Evolutionary conservation across 2,113 vertebrate genomes (phyloP).

Genomic region (Noctilio leporinus): DNA sequence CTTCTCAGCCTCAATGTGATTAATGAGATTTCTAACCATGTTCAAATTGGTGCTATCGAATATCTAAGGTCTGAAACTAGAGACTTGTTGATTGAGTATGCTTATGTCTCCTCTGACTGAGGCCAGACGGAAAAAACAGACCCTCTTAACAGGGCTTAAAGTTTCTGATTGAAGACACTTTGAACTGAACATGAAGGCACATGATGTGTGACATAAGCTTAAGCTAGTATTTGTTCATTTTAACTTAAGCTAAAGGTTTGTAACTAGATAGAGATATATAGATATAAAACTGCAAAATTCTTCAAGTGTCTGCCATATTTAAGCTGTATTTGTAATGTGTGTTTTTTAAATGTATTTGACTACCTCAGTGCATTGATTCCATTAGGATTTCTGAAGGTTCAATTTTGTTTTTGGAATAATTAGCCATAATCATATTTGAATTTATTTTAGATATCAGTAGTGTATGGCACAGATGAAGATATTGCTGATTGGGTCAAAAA

Average conservation of each 20-base stretch:
- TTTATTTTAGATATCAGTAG: background rate
- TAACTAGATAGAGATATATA: background rate
- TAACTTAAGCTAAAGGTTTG: background rate
- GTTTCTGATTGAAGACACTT: background rate
- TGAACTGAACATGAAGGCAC: background rate
- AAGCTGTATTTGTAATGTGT: background rate
- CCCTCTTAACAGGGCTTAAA: background rate
- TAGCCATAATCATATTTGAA: slow-evolving; percentile 10
- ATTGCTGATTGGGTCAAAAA: background rate
- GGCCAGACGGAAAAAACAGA: background rate
- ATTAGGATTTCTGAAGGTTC: slow-evolving; percentile 13
- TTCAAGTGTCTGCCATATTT: background rate
- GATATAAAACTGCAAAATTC: background rate
- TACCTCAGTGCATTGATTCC: background rate
- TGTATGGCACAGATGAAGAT: background rate
- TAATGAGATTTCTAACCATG: slow-evolving; percentile 48
- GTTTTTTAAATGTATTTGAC: background rate
- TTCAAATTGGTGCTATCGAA: background rate
- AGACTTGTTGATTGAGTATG: slow-evolving; percentile 3
- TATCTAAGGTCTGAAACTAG: slow-evolving; percentile 7
- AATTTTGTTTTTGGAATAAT: slow-evolving; percentile 6
- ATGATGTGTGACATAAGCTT: background rate
- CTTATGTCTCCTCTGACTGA: background rate
- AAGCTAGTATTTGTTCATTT: slow-evolving; percentile 5
- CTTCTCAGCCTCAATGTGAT: slow-evolving; percentile 2